A percentile compares a stretch with the other conserved stretches of the same genome.
Evolutionary conservation across 1,140 invertebrate species (phyloP).

Genomic region (Leucophenga varia): DNA sequence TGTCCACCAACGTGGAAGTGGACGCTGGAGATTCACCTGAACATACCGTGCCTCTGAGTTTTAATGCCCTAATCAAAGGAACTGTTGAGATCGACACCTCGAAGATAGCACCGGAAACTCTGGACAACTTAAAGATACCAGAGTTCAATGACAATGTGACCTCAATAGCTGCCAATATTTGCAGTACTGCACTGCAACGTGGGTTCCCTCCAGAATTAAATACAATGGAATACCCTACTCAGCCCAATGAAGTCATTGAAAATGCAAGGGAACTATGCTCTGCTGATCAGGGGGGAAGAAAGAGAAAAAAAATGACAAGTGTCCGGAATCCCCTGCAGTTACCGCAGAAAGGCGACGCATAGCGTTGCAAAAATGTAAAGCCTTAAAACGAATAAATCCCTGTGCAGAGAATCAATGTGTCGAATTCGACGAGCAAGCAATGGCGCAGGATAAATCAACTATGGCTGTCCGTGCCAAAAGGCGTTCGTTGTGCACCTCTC

Average conservation of each 20-base stretch:
- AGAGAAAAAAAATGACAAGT: too few species aligned
- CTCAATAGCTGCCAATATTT: slow-evolving; percentile 39
- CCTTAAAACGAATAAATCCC: too few species aligned
- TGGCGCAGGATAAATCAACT: too few species aligned
- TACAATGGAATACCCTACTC: too few species aligned
- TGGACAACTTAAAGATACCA: slow-evolving; percentile 21
- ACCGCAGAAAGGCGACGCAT: too few species aligned
- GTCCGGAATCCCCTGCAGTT: too few species aligned
- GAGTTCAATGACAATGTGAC: slow-evolving; percentile 38
- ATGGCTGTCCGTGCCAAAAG: neutral
- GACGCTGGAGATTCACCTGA: neutral
- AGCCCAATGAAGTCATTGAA: too few species aligned
- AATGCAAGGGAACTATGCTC: too few species aligned
- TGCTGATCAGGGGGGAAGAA: too few species aligned
- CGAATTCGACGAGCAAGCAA: too few species aligned
- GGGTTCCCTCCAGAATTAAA: slow-evolving; percentile 18
- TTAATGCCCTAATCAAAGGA: slow-evolving; percentile 38
- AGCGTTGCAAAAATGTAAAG: too few species aligned
- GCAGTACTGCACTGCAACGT: slow-evolving; percentile 36
- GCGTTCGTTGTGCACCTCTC: neutral
- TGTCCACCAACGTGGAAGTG: slow-evolving; percentile 33
- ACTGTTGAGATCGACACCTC: slow-evolving; percentile 33
- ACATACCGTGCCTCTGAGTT: slow-evolving; percentile 23
- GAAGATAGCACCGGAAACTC: slow-evolving; percentile 15
- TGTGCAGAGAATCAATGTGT: too few species aligned